These are phyloP conservation scores for Aegotheles bennettii DNA, from an alignment of 2,113 vertebrate species.

Conservation along the genomic window DNA sequence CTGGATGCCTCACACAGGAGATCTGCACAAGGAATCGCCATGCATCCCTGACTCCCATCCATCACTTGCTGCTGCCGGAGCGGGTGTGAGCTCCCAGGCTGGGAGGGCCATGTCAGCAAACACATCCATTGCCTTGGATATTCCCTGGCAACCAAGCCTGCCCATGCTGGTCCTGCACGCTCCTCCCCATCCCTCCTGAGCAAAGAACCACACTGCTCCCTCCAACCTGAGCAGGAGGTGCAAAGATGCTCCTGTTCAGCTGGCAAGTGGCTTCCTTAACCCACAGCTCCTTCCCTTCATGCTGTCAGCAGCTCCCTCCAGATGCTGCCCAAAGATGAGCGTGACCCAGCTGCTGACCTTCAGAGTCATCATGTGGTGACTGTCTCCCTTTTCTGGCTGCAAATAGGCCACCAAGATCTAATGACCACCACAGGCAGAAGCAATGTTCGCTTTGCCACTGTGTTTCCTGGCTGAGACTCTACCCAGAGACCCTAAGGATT, in stretches of 20 bases:
- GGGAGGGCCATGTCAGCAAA: background rate
- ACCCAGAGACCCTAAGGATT: background rate
- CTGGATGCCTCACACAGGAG: background rate
- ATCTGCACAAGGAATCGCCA: background rate
- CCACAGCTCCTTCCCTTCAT: background rate
- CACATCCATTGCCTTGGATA: background rate
- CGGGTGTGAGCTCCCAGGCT: background rate
- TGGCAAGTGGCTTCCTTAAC: background rate
- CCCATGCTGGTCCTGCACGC: background rate
- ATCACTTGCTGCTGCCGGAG: fast-evolving
- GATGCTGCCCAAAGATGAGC: background rate
- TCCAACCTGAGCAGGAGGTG: background rate
- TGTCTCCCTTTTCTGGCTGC: background rate
- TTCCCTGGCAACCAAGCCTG: background rate
- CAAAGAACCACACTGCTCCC: fast-evolving
- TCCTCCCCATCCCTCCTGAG: background rate
- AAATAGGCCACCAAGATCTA: background rate
- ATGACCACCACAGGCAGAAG: background rate
- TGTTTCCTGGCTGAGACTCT: background rate
- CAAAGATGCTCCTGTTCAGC: background rate
- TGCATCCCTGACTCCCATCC: background rate
- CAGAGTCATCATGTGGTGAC: fast-evolving
- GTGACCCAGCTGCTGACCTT: background rate
- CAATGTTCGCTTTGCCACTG: background rate
- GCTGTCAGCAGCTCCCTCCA: background rate